These are phyloP conservation scores for Mesoligia furuncula DNA, from an alignment of 2,888 invertebrate species.

Conservation along the genomic window DNA sequence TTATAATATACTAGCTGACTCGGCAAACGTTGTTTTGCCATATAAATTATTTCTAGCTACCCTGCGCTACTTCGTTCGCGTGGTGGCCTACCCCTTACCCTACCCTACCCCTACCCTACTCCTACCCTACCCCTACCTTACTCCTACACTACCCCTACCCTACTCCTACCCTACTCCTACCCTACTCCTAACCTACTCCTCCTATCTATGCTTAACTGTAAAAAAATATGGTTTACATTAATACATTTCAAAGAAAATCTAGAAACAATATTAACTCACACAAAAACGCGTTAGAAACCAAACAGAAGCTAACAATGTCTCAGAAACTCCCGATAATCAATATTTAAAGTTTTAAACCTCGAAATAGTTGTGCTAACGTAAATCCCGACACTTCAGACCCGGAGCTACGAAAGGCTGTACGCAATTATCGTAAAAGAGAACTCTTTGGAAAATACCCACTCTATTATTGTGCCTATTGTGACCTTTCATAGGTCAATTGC, in stretches of 20 bases:
- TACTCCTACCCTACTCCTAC: no score
- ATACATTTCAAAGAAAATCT: neutral
- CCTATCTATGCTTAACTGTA: no score
- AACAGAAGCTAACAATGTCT: neutral
- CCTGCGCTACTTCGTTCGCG: no score
- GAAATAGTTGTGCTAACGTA: constrained; percentile 63
- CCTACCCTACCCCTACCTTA: no score
- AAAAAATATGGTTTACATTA: neutral
- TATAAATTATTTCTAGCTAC: no score
- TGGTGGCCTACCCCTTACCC: no score
- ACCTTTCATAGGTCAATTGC: constrained; percentile 74
- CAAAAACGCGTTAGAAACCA: constrained; percentile 5
- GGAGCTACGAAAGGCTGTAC: constrained; percentile 65
- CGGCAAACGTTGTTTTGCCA: no score
- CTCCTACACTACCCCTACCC: no score
- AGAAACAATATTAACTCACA: no score
- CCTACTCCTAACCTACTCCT: no score
- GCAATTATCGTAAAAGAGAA: constrained; percentile 81
- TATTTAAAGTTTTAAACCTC: constrained; percentile 52
- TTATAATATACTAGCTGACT: no score
- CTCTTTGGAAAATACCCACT: constrained; percentile 74
- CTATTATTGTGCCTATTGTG: constrained; percentile 74
- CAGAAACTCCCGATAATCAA: constrained; percentile 28
- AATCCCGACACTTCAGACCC: constrained; percentile 62
- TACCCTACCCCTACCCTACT: no score